Conservation (phyloP, 2,888 invertebrate species). For the Harmothoe impar region DNA sequence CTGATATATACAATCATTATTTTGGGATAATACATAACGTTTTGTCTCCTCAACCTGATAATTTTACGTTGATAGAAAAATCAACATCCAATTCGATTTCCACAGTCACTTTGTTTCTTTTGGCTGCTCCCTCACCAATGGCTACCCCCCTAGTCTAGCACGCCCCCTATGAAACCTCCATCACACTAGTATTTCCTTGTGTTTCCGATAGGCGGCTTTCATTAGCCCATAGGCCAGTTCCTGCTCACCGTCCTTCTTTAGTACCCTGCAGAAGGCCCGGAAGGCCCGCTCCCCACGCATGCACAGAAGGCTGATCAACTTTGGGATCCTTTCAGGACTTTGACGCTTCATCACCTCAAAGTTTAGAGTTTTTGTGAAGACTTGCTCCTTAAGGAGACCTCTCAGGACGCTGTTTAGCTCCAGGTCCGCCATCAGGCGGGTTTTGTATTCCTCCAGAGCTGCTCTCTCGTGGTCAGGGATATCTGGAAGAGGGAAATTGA, state of each 20-base stretch:
- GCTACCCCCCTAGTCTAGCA: no score
- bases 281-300: slow-evolving; percentile 69
- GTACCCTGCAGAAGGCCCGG: slow-evolving; percentile 69
- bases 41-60: no score
- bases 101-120: neutral
- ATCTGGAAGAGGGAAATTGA: slow-evolving; percentile 64
- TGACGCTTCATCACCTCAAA: slow-evolving; percentile 72
- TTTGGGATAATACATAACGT: no score
- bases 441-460: slow-evolving; percentile 67
- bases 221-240: slow-evolving; percentile 68
- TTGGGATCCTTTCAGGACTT: slow-evolving; percentile 65
- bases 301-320: slow-evolving; percentile 69
- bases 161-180: neutral
- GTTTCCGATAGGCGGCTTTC: slow-evolving; percentile 69
- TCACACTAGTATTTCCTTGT: slow-evolving; percentile 67
- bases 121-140: neutral
- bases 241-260: slow-evolving; percentile 67
- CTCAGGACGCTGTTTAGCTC: slow-evolving; percentile 70
- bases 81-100: neutral
- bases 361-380: slow-evolving; percentile 71
- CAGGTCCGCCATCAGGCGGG: slow-evolving; percentile 64
- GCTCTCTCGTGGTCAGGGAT: slow-evolving; percentile 66
- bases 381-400: slow-evolving; percentile 66
- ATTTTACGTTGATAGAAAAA: neutral
- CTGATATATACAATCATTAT: no score